Conservation (phyloP, 1,140 invertebrate species). For the Anoplolepis gracilipes region DNA sequence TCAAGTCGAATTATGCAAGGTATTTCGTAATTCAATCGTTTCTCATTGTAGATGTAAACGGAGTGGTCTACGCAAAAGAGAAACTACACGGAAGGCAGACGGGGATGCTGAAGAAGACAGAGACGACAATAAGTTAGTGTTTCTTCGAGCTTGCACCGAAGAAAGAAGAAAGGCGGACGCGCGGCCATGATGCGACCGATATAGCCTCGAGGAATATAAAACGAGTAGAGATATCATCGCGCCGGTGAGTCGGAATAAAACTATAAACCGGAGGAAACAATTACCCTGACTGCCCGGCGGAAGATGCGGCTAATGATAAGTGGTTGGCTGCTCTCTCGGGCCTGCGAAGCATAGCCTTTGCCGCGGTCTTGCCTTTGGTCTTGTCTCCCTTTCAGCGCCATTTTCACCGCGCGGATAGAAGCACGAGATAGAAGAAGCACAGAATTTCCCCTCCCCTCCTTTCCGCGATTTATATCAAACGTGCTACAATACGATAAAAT, state of each 20-base stretch:
- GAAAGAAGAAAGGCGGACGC: conserved; percentile 59
- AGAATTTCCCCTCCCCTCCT: background rate
- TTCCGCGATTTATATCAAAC: conserved; percentile 4
- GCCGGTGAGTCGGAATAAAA: conserved; percentile 79
- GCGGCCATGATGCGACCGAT: conserved; percentile 71
- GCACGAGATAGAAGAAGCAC: background rate
- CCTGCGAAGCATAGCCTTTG: conserved; percentile 64
- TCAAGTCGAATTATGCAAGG: conserved; percentile 36
- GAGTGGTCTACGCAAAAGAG: background rate
- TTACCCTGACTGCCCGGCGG: conserved; percentile 77
- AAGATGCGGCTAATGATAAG: conserved; percentile 82
- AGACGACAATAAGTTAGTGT: background rate
- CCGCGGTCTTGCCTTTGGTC: conserved; percentile 60
- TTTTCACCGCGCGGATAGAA: conserved; percentile 58
- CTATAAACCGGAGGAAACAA: conserved; percentile 83
- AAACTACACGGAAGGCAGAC: background rate
- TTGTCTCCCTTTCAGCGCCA: conserved; percentile 38
- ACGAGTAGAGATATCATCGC: conserved; percentile 80
- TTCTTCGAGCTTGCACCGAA: conserved; percentile 29
- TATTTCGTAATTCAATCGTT: conserved; percentile 33
- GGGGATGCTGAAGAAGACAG: conserved; percentile 45
- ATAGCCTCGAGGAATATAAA: conserved; percentile 79
- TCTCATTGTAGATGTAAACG: background rate
- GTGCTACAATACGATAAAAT: conserved; percentile 31
- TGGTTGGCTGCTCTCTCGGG: conserved; percentile 70